phyloP scores from a whole-genome alignment of 2,888 invertebrate species.

The Lepidochitona cinerea region DNA sequence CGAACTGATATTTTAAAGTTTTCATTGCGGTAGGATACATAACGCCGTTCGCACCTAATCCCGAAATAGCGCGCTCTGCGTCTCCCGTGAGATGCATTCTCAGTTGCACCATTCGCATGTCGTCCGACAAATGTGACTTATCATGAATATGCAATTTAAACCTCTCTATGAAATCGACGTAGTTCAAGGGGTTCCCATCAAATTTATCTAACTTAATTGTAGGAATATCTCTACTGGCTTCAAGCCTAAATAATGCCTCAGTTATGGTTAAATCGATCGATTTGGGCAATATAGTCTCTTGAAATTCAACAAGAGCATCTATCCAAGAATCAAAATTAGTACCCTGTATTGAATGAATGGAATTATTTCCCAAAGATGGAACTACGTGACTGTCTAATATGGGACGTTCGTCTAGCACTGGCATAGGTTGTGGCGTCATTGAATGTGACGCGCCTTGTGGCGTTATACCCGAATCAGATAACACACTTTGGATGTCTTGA shows the following conservation, averaged over 20 bases:
- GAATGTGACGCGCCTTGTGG: too few species aligned
- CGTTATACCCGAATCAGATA: too few species aligned
- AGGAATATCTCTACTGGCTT: conserved; percentile 6
- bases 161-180: conserved; percentile 17
- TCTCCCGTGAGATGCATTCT: conserved; percentile 11
- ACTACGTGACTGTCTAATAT: too few species aligned
- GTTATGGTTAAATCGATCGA: not conserved
- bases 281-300: not conserved
- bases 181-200: conserved; percentile 2
- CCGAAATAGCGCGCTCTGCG: conserved; percentile 7
- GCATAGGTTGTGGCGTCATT: too few species aligned
- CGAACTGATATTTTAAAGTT: conserved; percentile 15
- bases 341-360: too few species aligned
- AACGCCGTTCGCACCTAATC: conserved; percentile 7
- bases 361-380: too few species aligned
- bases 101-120: conserved; percentile 16
- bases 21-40: conserved; percentile 17
- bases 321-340: conserved; percentile 5
- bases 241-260: conserved; percentile 9
- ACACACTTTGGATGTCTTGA: too few species aligned
- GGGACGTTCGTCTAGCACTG: too few species aligned
- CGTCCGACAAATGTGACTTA: conserved; percentile 12
- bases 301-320: not conserved
- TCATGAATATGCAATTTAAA: conserved; percentile 23
- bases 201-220: conserved; percentile 1